phyloP scores from a whole-genome alignment of 2,888 invertebrate species.

The Rhaphigaster nebulosa region DNA sequence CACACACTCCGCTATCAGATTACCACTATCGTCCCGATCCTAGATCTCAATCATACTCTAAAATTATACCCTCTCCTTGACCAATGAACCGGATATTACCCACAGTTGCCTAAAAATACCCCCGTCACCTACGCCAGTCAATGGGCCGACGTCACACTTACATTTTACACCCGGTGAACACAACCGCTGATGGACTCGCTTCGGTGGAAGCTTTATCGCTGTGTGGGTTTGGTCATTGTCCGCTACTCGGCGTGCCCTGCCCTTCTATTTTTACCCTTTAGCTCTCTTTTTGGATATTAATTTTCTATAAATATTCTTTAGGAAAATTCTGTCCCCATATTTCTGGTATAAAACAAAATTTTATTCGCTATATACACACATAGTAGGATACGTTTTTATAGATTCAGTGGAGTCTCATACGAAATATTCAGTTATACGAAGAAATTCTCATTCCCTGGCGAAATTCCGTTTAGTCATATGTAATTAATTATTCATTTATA shows the following conservation, averaged over 20 bases:
- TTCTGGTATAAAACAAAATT: neutral
- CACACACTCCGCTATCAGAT: neutral
- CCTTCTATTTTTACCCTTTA: neutral
- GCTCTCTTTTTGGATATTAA: neutral
- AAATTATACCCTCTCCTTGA: neutral
- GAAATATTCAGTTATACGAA: too few relatives aligned
- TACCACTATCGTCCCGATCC: neutral
- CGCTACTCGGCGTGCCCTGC: neutral
- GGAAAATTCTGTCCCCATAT: neutral
- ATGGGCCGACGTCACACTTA: neutral
- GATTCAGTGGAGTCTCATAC: too few relatives aligned
- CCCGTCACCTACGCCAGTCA: neutral
- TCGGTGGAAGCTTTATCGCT: neutral
- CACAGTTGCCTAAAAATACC: neutral
- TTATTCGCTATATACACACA: too few relatives aligned
- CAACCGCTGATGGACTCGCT: neutral
- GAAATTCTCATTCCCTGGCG: too few relatives aligned
- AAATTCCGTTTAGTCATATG: too few relatives aligned
- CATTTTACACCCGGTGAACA: slow-evolving; percentile 5
- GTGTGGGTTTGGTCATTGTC: neutral
- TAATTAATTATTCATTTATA: too few relatives aligned
- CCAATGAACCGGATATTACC: neutral
- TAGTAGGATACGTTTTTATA: too few relatives aligned
- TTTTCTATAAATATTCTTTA: neutral
- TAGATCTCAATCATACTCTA: neutral